Base-by-base conservation (phyloP, 2,797 vertebrate species). In the Tolypeutes matacus region DNA sequence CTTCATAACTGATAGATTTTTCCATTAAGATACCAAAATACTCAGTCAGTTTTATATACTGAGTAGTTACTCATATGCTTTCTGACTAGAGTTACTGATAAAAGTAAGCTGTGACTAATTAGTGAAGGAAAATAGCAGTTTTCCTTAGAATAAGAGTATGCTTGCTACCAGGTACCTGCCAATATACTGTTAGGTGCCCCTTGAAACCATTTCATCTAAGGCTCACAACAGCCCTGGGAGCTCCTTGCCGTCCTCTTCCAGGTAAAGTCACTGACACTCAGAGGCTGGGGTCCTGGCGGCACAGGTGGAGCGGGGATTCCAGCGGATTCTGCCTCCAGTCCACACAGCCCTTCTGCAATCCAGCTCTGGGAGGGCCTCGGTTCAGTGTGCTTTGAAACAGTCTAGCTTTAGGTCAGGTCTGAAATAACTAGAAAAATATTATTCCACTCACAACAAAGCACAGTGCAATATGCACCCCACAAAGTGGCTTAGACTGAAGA, bases 1-100 rank as follows among this genome's bases (percentile, higher is more conserved):
- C 84, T 65, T 86, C 4, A 82, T 65, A 89, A 70, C 58, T 49
- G 14, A 67, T 60, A 15, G 73, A 86, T 65, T 69, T 94, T 86
- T 81, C 58, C 60, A 62, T 53, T 87, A 82, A 67, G 69, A 94
- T 94, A 85, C 14, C 70, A 86, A 89, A 89, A 58, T 86, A 70
- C 76, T 80, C 17, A 25, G 15, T 75, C 25, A 70, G 7, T 94
- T 89, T 56, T 90, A 67, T 15, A 46, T 65, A 17, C 42, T 58
- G 67, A 49, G 5, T 56, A 56, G 56, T 17, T 80, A 88, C 51
- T 17, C 31, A 69, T 86, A 39, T 69, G 25, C 17, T 86, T 92
- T 94, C 27, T 31, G 77, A 82, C 18, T 58, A 69, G 49, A 73
- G 9, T 36, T 80, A 92, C 36, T 49, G 6, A 87, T 23, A 81